phyloP scores from a whole-genome alignment of 1,140 invertebrate species.

The Orchestia grillus region DNA sequence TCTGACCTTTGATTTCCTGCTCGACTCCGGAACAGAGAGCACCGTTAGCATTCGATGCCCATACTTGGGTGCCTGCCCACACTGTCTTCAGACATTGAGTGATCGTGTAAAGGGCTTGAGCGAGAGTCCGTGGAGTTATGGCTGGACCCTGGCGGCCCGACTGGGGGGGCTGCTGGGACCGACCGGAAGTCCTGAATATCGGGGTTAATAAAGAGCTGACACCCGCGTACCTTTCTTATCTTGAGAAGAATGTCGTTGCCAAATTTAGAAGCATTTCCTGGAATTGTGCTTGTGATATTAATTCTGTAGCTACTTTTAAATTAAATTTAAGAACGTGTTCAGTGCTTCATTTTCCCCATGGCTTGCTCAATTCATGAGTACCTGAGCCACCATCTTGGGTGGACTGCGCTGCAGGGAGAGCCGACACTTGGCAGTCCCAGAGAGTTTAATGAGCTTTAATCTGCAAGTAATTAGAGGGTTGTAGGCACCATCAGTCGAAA shows the following conservation, averaged over 20 bases:
- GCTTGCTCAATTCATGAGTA: too few relatives aligned
- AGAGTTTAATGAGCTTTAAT: too few relatives aligned
- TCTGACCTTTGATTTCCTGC: too few relatives aligned
- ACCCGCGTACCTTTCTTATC: neutral
- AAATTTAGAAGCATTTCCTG: neutral
- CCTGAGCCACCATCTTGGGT: too few relatives aligned
- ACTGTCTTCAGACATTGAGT: neutral
- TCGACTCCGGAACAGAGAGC: too few relatives aligned
- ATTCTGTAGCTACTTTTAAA: neutral
- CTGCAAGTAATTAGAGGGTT: too few relatives aligned
- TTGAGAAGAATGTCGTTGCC: neutral
- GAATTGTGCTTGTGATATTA: neutral
- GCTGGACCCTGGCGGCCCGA: neutral
- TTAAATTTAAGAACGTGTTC: neutral
- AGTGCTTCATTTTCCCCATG: neutral
- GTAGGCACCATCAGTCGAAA: too few relatives aligned
- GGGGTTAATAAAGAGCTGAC: neutral
- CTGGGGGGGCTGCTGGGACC: neutral
- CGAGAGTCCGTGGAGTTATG: neutral
- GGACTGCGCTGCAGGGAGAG: too few relatives aligned
- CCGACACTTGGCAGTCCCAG: too few relatives aligned
- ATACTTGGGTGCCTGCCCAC: too few relatives aligned
- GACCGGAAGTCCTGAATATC: neutral
- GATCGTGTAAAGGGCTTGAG: too few relatives aligned
- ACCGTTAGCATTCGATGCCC: neutral